These are phyloP conservation scores for Stegastes partitus DNA, from an alignment of 2,113 vertebrate genomes.

Conservation along the genomic window DNA sequence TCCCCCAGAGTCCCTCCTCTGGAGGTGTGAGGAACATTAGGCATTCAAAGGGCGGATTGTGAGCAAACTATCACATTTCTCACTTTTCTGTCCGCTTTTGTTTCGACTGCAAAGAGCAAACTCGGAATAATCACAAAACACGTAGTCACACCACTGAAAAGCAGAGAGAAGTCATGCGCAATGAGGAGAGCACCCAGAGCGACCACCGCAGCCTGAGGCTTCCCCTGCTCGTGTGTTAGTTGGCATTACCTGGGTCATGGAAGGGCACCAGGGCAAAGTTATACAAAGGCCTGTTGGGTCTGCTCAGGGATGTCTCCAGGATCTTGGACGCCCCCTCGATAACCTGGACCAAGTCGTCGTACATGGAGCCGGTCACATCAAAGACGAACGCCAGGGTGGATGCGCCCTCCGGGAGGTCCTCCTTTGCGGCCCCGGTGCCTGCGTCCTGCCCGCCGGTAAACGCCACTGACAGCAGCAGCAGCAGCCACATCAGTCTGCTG, in stretches of 20 bases:
- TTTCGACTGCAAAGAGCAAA: constrained; percentile 17
- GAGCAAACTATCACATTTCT: constrained; percentile 82
- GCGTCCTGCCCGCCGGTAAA: constrained; percentile 80
- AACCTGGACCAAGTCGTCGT: constrained; percentile 97
- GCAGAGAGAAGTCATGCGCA: background rate
- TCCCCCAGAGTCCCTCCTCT: constrained; percentile 58
- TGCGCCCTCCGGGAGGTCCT: constrained; percentile 92
- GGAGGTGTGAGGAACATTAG: constrained; percentile 75
- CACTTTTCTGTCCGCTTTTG: constrained; percentile 70
- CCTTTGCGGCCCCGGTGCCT: constrained; percentile 45
- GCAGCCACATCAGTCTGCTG: constrained; percentile 56
- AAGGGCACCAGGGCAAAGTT: constrained; percentile 98
- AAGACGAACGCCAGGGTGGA: constrained; percentile 99
- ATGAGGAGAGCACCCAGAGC: background rate
- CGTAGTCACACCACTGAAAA: background rate
- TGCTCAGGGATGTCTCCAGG: constrained; percentile 94
- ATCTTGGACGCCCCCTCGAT: constrained; percentile 99
- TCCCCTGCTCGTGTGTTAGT: background rate
- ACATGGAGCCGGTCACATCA: constrained; percentile 99
- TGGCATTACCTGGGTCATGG: constrained; percentile 94
- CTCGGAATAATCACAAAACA: constrained; percentile 7
- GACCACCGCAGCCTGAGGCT: background rate
- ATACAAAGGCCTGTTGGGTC: constrained; percentile 92
- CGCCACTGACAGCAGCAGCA: constrained; percentile 71
- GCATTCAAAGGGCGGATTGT: constrained; percentile 66